Evolutionary conservation across 1,140 invertebrate genomes (phyloP).

Genomic region (Delia radicum): DNA sequence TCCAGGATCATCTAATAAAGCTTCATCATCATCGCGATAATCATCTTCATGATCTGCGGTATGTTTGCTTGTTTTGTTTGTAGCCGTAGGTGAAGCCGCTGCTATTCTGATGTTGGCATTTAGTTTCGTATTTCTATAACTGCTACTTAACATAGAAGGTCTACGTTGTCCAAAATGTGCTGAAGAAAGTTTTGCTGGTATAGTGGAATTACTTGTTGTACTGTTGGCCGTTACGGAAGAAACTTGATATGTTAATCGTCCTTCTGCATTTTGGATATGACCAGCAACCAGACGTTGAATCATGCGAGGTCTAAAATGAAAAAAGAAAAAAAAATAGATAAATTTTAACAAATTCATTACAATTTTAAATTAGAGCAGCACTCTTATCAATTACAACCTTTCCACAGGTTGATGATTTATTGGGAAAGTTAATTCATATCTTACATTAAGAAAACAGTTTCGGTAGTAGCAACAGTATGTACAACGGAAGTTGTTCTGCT

Average conservation of each 20-base stretch:
- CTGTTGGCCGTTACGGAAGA: conserved; percentile 46
- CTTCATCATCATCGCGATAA: conserved; percentile 47
- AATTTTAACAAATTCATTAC: no score
- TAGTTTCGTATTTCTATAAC: conserved; percentile 15
- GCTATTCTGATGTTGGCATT: conserved; percentile 10
- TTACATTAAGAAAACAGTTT: no score
- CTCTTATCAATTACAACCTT: no score
- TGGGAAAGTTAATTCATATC: no score
- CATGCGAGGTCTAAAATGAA: conserved; percentile 57
- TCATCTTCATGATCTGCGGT: conserved; percentile 12
- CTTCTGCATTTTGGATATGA: conserved; percentile 58
- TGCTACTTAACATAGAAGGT: neutral
- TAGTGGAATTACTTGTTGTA: conserved; percentile 15
- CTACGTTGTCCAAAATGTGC: neutral
- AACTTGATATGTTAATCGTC: conserved; percentile 44
- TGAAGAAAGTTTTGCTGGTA: neutral
- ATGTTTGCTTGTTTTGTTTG: conserved; percentile 21
- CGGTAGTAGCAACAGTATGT: no score
- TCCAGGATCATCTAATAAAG: conserved; percentile 48
- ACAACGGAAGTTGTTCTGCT: no score
- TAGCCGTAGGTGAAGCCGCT: conserved; percentile 23
- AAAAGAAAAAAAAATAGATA: neutral
- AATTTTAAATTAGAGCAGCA: no score
- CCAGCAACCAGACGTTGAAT: conserved; percentile 64
- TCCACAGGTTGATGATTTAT: no score